Percentiles rank a stretch among this genome's conserved stretches.
phyloP scores from a whole-genome alignment of 2,113 vertebrate genomes.

The Aptenodytes forsteri region DNA sequence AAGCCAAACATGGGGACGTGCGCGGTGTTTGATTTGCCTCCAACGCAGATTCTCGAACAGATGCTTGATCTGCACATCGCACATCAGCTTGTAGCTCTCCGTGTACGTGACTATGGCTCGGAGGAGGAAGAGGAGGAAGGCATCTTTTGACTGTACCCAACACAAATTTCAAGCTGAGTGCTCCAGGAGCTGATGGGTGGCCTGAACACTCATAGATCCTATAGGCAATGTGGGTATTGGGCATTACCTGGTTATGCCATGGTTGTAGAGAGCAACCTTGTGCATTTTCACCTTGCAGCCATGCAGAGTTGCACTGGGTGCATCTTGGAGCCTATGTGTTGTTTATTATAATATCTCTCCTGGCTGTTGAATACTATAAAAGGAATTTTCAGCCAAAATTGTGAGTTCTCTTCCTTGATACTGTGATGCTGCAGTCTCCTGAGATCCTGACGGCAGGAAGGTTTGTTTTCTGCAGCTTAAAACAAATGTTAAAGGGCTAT shows the following conservation, averaged over 20 bases:
- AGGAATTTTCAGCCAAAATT: not conserved
- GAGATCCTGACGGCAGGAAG: not conserved
- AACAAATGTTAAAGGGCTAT: not conserved
- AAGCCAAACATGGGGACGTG: not conserved
- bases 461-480: not conserved
- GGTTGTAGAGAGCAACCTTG: not conserved
- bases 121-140: not conserved
- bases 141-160: not conserved
- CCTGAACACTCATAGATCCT: not conserved
- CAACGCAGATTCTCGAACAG: not conserved
- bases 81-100: not conserved
- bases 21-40: not conserved
- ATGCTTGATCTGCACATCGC: not conserved
- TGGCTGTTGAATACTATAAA: not conserved
- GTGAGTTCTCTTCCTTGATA: not conserved
- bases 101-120: accelerated
- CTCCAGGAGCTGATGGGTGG: not conserved
- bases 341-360: not conserved
- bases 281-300: not conserved
- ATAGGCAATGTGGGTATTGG: not conserved
- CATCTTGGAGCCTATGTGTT: accelerated
- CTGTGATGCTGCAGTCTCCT: not conserved
- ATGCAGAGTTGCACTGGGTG: not conserved
- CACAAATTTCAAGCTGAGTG: not conserved
- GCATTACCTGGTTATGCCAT: not conserved